These are phyloP conservation scores for Cantharis lateralis DNA, from an alignment of 2,888 invertebrate genomes.

Conservation along the genomic window DNA sequence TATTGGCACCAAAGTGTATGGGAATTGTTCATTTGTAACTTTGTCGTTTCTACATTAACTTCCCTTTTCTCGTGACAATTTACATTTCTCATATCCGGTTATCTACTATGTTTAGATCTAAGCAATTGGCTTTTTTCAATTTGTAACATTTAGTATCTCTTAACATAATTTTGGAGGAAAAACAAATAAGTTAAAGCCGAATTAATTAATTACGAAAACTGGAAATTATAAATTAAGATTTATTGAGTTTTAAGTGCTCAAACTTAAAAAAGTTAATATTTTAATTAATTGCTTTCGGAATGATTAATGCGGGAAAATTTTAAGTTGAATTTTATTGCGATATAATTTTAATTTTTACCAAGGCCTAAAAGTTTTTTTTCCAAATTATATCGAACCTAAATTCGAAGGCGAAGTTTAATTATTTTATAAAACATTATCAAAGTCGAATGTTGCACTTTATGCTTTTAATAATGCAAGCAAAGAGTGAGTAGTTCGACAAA, in stretches of 20 bases:
- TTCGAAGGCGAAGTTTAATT: not conserved
- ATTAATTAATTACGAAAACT: conserved; percentile 1
- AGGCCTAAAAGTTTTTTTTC: not conserved
- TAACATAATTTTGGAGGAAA: not conserved
- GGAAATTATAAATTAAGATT: conserved; percentile 3
- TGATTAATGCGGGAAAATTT: not conserved
- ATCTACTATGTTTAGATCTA: conserved; percentile 4
- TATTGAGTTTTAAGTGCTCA: not conserved
- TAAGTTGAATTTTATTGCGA: not conserved
- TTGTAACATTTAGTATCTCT: not conserved
- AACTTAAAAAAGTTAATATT: not conserved
- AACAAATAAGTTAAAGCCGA: not conserved
- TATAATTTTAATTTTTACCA: not conserved
- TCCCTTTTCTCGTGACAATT: conserved; percentile 13
- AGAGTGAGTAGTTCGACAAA: conserved; percentile 1
- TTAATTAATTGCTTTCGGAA: not conserved
- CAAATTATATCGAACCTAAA: not conserved
- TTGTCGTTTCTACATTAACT: conserved; percentile 4
- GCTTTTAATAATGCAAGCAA: not conserved
- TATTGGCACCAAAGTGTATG: conserved; percentile 13
- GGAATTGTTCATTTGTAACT: conserved; percentile 3
- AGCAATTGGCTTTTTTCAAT: not conserved
- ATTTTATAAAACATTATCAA: not conserved
- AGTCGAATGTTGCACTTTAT: not conserved
- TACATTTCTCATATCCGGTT: conserved; percentile 11